Percentiles rank a stretch among this genome's conserved stretches.
These are phyloP conservation scores for Dipodomys stephensi DNA, from an alignment of 2,113 vertebrate genomes.

Conservation along the genomic window DNA sequence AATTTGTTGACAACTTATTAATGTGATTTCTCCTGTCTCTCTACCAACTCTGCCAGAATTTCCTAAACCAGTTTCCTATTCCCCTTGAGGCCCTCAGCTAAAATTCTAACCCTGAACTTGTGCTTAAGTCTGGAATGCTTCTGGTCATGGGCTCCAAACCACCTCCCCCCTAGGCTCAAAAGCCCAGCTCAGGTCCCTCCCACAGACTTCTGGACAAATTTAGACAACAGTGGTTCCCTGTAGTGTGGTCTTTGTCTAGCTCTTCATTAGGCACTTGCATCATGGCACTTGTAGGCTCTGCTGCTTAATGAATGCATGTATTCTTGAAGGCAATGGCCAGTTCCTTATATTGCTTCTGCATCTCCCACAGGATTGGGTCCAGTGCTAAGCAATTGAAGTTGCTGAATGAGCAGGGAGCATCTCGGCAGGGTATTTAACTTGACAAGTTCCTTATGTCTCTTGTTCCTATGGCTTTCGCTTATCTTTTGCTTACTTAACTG, in stretches of 20 bases:
- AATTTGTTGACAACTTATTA: neutral
- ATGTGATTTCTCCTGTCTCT: neutral
- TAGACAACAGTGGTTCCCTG: neutral
- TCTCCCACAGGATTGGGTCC: neutral
- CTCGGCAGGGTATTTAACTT: neutral
- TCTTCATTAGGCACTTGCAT: neutral
- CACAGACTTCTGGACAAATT: neutral
- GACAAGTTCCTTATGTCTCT: neutral
- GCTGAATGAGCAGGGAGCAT: neutral
- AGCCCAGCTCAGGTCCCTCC: neutral
- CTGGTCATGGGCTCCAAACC: neutral
- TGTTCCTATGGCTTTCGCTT: neutral
- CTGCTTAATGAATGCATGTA: neutral
- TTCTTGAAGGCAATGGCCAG: neutral
- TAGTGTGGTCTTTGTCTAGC: neutral
- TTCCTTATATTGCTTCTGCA: neutral
- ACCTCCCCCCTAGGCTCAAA: neutral
- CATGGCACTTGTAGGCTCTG: neutral
- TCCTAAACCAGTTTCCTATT: neutral
- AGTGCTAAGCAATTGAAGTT: neutral
- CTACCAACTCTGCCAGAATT: neutral
- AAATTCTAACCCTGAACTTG: neutral
- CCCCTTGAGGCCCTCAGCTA: neutral
- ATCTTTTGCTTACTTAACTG: constrained; percentile 26
- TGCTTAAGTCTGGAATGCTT: neutral